phyloP scores from a whole-genome alignment of 2,113 vertebrate genomes.

The Pampusana beccarii region DNA sequence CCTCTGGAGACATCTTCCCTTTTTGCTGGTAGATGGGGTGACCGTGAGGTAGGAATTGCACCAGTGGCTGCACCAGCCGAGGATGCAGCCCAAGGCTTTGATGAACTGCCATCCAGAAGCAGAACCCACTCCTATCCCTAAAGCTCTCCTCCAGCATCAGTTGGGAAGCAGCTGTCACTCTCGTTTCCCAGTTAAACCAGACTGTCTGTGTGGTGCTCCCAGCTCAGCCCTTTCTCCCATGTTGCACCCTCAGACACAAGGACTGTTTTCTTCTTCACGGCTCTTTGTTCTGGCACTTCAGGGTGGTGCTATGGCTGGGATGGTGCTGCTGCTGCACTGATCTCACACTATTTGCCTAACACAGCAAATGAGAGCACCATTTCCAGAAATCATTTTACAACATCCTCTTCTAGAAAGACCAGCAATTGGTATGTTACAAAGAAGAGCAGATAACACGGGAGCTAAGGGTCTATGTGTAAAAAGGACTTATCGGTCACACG shows the following conservation, averaged over 20 bases:
- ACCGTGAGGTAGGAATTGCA: background rate
- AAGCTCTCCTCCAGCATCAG: accelerated
- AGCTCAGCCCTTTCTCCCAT: background rate
- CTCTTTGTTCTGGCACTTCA: background rate
- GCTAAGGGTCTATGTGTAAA: accelerated
- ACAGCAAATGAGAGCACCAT: background rate
- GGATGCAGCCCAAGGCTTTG: background rate
- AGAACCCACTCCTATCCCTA: background rate
- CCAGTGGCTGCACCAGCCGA: background rate
- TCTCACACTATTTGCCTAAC: background rate
- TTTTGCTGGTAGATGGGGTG: background rate
- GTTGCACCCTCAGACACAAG: background rate
- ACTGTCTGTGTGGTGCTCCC: background rate
- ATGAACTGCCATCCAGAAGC: background rate
- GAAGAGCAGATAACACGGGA: background rate
- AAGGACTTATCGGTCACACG: background rate
- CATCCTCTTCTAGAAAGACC: background rate
- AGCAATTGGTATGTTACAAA: background rate
- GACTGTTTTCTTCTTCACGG: background rate
- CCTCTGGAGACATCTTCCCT: background rate
- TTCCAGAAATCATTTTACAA: background rate
- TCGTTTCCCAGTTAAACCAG: background rate
- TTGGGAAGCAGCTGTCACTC: background rate
- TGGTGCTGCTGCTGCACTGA: background rate
- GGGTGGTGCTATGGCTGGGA: background rate